Percentiles rank a stretch among this genome's conserved stretches.
Evolutionary conservation across 2,888 invertebrate genomes (phyloP).

Genomic region (Heliconius cydno): DNA sequence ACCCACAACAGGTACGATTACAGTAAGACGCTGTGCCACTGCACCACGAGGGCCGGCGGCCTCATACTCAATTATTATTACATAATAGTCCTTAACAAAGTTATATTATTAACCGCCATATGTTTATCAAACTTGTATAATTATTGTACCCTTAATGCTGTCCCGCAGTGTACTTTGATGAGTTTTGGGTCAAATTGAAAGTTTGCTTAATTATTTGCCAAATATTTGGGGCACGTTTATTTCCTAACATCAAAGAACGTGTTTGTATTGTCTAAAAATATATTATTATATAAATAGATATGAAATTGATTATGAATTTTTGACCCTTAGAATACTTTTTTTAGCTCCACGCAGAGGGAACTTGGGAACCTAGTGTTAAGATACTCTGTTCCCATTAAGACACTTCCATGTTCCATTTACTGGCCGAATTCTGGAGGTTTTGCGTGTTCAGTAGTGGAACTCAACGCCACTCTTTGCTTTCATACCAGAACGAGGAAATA

Average conservation of each 20-base stretch:
- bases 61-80: neutral
- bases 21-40: neutral
- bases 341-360: no score
- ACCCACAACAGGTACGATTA: neutral
- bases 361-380: no score
- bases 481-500: no score
- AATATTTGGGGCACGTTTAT: slow-evolving; percentile 29
- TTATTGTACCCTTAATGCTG: slow-evolving; percentile 40
- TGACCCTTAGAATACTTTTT: neutral
- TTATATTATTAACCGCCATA: slow-evolving; percentile 10
- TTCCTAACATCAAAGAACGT: slow-evolving; percentile 23
- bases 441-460: neutral
- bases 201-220: slow-evolving; percentile 34
- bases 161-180: slow-evolving; percentile 39
- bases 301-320: neutral
- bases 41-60: neutral
- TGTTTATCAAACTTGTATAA: slow-evolving; percentile 34
- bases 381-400: no score
- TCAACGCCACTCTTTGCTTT: neutral
- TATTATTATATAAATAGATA: neutral
- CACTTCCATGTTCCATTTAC: no score
- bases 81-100: slow-evolving; percentile 7
- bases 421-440: no score
- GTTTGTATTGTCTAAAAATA: neutral
- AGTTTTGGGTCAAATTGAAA: slow-evolving; percentile 33